These are phyloP conservation scores for Saccostrea cuccullata DNA, from an alignment of 1,140 invertebrate genomes.

Conservation along the genomic window DNA sequence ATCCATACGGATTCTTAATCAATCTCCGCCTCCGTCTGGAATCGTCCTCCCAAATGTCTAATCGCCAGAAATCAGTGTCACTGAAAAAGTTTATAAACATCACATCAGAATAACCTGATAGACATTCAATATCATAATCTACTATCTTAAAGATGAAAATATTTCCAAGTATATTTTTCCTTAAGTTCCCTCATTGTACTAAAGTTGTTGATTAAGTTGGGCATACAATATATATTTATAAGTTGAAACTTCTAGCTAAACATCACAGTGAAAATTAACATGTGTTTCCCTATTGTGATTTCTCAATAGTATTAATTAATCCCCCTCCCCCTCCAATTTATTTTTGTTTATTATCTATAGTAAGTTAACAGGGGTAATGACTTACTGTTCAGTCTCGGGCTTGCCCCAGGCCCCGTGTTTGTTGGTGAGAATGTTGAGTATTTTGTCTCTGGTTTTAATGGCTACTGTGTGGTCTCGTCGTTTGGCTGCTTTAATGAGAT, in stretches of 20 bases:
- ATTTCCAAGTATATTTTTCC: too few species aligned
- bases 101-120: too few species aligned
- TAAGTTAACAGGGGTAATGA: not conserved
- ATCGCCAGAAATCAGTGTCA: constrained; percentile 91
- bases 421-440: constrained; percentile 95
- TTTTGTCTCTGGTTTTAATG: constrained; percentile 93
- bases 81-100: constrained; percentile 64
- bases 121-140: too few species aligned
- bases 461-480: constrained; percentile 95
- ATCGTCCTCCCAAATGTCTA: constrained; percentile 99
- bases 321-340: too few species aligned
- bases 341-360: not conserved
- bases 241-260: too few species aligned
- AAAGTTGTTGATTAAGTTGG: too few species aligned
- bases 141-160: too few species aligned
- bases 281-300: too few species aligned
- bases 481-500: constrained; percentile 96
- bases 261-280: too few species aligned
- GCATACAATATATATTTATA: too few species aligned
- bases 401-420: constrained; percentile 93
- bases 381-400: constrained; percentile 60
- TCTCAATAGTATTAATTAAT: too few species aligned
- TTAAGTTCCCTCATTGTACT: too few species aligned
- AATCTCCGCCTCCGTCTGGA: constrained; percentile 94
- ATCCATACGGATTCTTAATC: constrained; percentile 95